Evolutionary conservation across 2,888 invertebrate species (phyloP), one percentile per base, ranked within the genome.

Genomic region (Epirrhoe alternata): DNA sequence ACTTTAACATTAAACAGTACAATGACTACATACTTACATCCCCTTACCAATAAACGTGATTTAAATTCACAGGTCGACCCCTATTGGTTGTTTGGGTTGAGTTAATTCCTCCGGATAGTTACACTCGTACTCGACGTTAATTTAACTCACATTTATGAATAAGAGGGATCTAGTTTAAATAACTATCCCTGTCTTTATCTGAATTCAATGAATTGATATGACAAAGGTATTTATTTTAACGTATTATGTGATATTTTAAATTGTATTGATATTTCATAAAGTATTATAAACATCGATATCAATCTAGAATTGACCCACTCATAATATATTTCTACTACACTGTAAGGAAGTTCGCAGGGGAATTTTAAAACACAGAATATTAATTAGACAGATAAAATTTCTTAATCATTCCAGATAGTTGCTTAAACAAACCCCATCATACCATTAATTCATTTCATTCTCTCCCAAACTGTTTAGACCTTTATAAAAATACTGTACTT

Each of bases 391-490:
- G 55, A 59, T 50, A 35, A 47, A 54, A 62, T 54, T 42, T 55
- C 35, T 58, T 58, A 14, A 38, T 7, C 67, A 53, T 57, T 62
- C 60, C 63, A 60, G 63, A 56, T 63, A 49, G 63, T 57, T 63
- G 49, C 50, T 7, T 42, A 56, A 60, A 8, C 67, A 67, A 60
- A 67, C 67, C 67, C 64, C 53, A 57, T 64, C 63, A 67, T 64
- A 64, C 67, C 63, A 67, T 64, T 60, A 42, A 57, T 64, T 67
- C 56, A 67, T 64, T 56, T 53, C 53, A 66, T 63, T 67, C 67
- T 49, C 59, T 47, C n/a, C 63, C 52, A 55, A 49, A 24, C 54
- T 49, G 5, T 10, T 61, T 61, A 57, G 57, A 61, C 54, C 61
- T 54, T 50, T 47, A 62, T 51, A 55, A 50, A 54, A 63, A 53